A percentile compares a stretch with the other conserved stretches of the same genome.
phyloP scores from a whole-genome alignment of 2,797 vertebrate species.

The Emydoidea blandingii region DNA sequence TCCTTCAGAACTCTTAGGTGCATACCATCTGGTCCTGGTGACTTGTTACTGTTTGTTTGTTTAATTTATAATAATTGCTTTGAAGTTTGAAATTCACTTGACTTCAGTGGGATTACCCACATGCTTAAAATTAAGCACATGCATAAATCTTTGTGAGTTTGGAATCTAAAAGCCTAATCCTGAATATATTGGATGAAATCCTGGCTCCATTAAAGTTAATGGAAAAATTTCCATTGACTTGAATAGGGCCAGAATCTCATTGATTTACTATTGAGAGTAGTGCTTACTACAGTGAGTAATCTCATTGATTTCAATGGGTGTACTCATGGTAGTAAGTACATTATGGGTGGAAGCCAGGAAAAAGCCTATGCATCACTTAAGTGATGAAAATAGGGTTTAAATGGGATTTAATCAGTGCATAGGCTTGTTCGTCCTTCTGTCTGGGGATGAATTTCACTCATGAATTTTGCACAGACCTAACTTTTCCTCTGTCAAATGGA shows the following conservation, averaged over 20 bases:
- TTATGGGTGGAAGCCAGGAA: not conserved
- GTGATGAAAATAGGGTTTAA: not conserved
- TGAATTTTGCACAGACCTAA: not conserved
- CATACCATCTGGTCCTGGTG: too few relatives aligned
- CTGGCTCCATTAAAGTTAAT: not conserved
- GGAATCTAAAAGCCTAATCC: not conserved
- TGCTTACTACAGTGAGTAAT: not conserved
- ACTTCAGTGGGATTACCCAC: not conserved
- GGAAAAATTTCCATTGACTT: too few relatives aligned
- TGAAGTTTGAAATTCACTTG: slow-evolving; percentile 6
- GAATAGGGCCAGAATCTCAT: not conserved
- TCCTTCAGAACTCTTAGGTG: too few relatives aligned
- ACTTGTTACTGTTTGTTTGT: too few relatives aligned
- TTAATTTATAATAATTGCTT: not conserved
- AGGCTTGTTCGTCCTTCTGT: not conserved
- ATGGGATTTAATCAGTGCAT: not conserved
- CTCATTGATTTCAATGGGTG: not conserved
- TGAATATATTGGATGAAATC: not conserved
- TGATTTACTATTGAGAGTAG: not conserved
- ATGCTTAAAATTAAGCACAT: not conserved
- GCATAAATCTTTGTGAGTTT: not conserved
- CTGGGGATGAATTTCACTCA: not conserved
- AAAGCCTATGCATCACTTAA: not conserved
- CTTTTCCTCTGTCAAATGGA: not conserved
- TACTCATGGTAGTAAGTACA: not conserved